phyloP scores from a whole-genome alignment of 2,888 invertebrate genomes.

The Drosophila atripex region DNA sequence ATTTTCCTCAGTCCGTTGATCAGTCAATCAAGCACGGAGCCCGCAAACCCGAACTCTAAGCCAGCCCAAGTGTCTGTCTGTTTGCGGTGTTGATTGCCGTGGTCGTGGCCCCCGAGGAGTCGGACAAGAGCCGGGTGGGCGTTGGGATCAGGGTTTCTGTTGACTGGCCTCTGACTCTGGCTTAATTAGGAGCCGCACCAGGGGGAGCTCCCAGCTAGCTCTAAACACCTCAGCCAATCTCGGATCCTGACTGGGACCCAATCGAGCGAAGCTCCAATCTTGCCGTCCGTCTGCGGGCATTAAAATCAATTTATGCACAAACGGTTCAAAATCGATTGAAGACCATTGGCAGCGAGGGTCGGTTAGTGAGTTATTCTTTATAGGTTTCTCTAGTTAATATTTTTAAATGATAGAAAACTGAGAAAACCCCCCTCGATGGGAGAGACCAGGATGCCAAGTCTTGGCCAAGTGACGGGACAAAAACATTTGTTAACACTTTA shows the following conservation, averaged over 20 bases:
- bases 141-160: slow-evolving; percentile 21
- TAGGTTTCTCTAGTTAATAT: background rate
- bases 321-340: slow-evolving; percentile 26
- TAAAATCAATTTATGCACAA: slow-evolving; percentile 46
- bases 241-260: slow-evolving; percentile 7
- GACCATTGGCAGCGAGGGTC: slow-evolving; percentile 20
- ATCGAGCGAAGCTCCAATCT: slow-evolving; percentile 29
- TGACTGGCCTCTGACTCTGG: slow-evolving; percentile 54
- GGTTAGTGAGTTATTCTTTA: background rate
- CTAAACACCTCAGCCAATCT: slow-evolving; percentile 17
- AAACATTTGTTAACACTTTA: slow-evolving; percentile 82
- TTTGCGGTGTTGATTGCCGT: slow-evolving; percentile 47
- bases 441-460: slow-evolving; percentile 33
- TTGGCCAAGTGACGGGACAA: slow-evolving; percentile 53
- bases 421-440: slow-evolving; percentile 1
- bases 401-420: background rate
- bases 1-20: slow-evolving; percentile 54
- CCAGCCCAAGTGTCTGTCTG: slow-evolving; percentile 30
- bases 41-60: slow-evolving; percentile 16
- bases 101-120: slow-evolving; percentile 47
- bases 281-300: slow-evolving; percentile 24
- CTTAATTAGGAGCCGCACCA: slow-evolving; percentile 29
- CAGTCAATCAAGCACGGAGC: slow-evolving; percentile 64
- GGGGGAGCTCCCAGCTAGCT: slow-evolving; percentile 3
- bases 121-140: slow-evolving; percentile 45